Evolutionary conservation across 1,140 invertebrate genomes (phyloP).

Genomic region (Pectinophora gossypiella): DNA sequence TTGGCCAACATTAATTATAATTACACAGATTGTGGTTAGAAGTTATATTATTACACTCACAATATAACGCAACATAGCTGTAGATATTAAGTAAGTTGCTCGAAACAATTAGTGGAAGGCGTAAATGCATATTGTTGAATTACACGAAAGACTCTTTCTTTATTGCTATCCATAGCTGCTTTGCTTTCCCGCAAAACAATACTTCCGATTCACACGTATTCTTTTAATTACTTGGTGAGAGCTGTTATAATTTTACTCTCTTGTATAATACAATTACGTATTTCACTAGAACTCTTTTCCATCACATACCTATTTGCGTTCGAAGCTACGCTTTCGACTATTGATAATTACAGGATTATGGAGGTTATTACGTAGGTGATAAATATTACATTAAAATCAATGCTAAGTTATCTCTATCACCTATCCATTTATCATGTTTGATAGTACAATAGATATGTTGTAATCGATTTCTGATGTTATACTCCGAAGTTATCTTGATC

Average conservation of each 20-base stretch:
- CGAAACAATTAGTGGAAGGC: too few species aligned
- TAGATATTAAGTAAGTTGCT: too few species aligned
- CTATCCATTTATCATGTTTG: neutral
- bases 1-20: too few species aligned
- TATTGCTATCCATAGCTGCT: slow-evolving; percentile 6
- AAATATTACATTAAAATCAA: neutral
- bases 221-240: slow-evolving; percentile 1
- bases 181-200: slow-evolving; percentile 31
- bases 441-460: neutral
- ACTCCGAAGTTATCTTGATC: neutral
- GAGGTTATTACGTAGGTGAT: neutral
- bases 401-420: neutral
- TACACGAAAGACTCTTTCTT: neutral
- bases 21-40: too few species aligned
- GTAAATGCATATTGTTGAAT: too few species aligned
- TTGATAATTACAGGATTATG: neutral
- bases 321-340: slow-evolving; percentile 19
- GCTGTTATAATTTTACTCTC: slow-evolving; percentile 1
- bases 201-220: slow-evolving; percentile 26
- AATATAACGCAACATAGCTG: too few species aligned
- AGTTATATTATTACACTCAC: too few species aligned
- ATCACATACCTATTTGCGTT: neutral
- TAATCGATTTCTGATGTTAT: neutral
- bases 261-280: slow-evolving; percentile 4
- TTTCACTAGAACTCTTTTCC: neutral